phyloP scores from a whole-genome alignment of 2,797 vertebrate species.

The Yasuhikotakia modesta region DNA sequence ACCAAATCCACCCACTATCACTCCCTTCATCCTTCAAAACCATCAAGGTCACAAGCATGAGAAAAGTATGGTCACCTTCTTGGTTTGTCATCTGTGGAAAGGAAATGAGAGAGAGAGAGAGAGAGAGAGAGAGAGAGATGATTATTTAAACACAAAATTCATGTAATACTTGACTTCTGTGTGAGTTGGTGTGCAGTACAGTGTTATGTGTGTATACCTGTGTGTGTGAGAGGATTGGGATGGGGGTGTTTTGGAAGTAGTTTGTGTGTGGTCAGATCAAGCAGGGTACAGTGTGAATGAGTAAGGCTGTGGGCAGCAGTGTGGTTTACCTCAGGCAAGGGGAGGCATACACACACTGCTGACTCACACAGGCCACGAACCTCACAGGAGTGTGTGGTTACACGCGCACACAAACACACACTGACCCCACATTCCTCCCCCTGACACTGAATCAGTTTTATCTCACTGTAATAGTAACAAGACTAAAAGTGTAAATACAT shows the following conservation, averaged over 20 bases:
- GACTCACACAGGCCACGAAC: constrained; percentile 58
- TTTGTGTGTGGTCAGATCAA: constrained; percentile 51
- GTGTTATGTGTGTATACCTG: constrained; percentile 3
- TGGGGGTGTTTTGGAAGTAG: constrained; percentile 3
- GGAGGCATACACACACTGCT: constrained; percentile 52
- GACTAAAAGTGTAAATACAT: neutral
- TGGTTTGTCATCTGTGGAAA: constrained; percentile 48
- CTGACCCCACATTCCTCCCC: neutral
- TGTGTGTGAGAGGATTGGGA: constrained; percentile 3
- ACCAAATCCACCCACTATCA: constrained; percentile 22
- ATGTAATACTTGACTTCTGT: constrained; percentile 29
- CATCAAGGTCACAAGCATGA: constrained; percentile 35
- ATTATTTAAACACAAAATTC: constrained; percentile 35
- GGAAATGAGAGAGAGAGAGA: constrained; percentile 33
- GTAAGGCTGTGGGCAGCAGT: constrained; percentile 55
- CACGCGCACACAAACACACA: constrained; percentile 10
- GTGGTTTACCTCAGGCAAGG: constrained; percentile 61
- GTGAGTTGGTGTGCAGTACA: neutral
- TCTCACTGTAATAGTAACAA: neutral
- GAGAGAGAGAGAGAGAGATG: constrained; percentile 40
- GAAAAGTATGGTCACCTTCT: constrained; percentile 35
- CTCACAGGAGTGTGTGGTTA: constrained; percentile 39
- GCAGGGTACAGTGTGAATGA: constrained; percentile 46
- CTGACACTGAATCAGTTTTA: neutral
- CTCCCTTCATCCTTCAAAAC: constrained; percentile 29